These are phyloP conservation scores for Ammodytes dubius DNA, from an alignment of 2,113 vertebrate genomes.

Conservation along the genomic window DNA sequence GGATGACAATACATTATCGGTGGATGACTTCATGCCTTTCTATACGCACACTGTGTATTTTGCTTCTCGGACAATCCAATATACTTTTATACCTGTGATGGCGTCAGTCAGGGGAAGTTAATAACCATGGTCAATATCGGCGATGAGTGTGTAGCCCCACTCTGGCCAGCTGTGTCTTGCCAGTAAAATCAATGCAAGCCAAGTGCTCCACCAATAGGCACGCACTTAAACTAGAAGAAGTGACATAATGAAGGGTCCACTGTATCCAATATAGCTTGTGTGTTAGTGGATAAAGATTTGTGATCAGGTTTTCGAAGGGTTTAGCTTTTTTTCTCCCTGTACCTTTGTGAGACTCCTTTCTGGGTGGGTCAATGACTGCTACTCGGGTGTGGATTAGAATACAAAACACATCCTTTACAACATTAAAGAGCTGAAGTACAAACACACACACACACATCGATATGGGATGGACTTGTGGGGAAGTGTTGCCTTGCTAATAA, in stretches of 20 bases:
- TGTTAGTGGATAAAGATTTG: slow-evolving; percentile 1
- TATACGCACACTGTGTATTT: slow-evolving; percentile 13
- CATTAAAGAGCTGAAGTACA: slow-evolving; percentile 2
- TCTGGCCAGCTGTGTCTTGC: slow-evolving; percentile 23
- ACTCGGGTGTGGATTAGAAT: slow-evolving; percentile 30
- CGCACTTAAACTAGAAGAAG: slow-evolving; percentile 11
- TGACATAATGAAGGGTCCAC: background rate
- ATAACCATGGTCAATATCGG: slow-evolving; percentile 58
- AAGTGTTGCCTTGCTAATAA: slow-evolving; percentile 37
- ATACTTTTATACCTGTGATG: slow-evolving; percentile 42
- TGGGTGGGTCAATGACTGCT: slow-evolving; percentile 22
- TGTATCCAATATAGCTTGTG: background rate
- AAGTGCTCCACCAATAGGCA: slow-evolving; percentile 11
- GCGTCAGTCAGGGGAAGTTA: slow-evolving; percentile 58
- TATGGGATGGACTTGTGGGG: slow-evolving; percentile 21
- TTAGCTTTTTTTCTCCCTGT: slow-evolving; percentile 10
- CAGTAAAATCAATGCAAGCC: slow-evolving; percentile 20
- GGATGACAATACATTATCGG: slow-evolving; percentile 33
- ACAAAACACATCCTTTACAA: slow-evolving; percentile 34
- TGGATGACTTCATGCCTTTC: slow-evolving; percentile 4
- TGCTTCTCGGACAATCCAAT: slow-evolving; percentile 38
- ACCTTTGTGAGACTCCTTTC: slow-evolving; percentile 14
- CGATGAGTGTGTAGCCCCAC: slow-evolving; percentile 40
- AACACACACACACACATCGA: slow-evolving; percentile 26
- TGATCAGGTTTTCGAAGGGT: background rate